These are phyloP conservation scores for Myrmecobius fasciatus DNA, from an alignment of 2,113 vertebrate species.

Conservation along the genomic window DNA sequence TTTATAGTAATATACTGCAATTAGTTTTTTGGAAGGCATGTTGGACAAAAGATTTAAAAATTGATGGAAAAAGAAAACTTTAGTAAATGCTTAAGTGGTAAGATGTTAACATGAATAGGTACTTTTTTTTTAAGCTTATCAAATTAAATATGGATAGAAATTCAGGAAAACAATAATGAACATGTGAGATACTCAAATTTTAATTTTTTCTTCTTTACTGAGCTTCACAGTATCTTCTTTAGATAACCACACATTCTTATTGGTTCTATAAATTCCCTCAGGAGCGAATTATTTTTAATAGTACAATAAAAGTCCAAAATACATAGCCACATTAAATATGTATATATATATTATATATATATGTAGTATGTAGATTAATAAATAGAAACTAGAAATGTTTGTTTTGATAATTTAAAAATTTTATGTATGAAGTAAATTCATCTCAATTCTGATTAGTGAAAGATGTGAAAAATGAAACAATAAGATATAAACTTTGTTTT, in stretches of 20 bases:
- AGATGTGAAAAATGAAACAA: slow-evolving; percentile 1
- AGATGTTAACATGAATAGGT: slow-evolving; percentile 7
- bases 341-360: neutral
- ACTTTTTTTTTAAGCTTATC: slow-evolving; percentile 54
- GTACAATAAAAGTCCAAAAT: slow-evolving; percentile 61
- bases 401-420: slow-evolving; percentile 37
- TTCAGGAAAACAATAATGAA: slow-evolving; percentile 41
- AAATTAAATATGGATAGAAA: slow-evolving; percentile 29
- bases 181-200: slow-evolving; percentile 41
- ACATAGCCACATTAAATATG: neutral
- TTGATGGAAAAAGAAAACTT: slow-evolving; percentile 64
- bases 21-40: slow-evolving; percentile 74
- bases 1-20: slow-evolving; percentile 76
- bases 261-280: slow-evolving; percentile 34
- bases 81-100: slow-evolving; percentile 28
- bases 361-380: slow-evolving; percentile 45
- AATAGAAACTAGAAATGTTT: slow-evolving; percentile 57
- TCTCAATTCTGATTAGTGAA: slow-evolving; percentile 59
- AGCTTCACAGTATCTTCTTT: slow-evolving; percentile 1
- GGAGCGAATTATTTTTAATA: slow-evolving; percentile 68
- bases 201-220: slow-evolving; percentile 51
- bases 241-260: slow-evolving; percentile 51
- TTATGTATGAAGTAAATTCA: slow-evolving; percentile 55
- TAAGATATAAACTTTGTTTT: neutral
- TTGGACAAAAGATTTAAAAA: slow-evolving; percentile 51